A percentile compares a stretch with the other conserved stretches of the same genome.
Conservation (phyloP, 2,113 vertebrate genomes). For the Colaptes auratus region DNA sequence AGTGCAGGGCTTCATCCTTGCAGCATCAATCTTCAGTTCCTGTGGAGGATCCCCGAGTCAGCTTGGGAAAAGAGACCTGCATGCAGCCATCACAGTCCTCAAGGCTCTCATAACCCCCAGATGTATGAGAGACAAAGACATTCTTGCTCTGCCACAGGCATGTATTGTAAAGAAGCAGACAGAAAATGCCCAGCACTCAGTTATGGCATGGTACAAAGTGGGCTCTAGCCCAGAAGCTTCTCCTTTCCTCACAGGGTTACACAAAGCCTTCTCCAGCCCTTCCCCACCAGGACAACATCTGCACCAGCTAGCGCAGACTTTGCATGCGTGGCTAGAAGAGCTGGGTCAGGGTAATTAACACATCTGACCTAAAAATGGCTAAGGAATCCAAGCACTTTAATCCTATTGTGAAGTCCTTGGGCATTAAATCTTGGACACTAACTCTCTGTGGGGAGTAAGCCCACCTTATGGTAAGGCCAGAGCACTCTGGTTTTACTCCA, state of each 20-base stretch:
- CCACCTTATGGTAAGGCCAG: background rate
- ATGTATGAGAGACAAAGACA: accelerated
- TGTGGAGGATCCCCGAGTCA: accelerated
- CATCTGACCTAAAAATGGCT: background rate
- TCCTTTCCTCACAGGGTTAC: background rate
- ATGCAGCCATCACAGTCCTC: background rate
- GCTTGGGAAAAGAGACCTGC: background rate
- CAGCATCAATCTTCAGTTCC: background rate
- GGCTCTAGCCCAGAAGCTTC: background rate
- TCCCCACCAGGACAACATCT: accelerated
- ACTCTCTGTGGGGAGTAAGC: background rate
- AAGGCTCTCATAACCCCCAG: background rate
- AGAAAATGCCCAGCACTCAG: background rate
- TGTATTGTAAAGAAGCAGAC: background rate
- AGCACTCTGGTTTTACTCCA: background rate
- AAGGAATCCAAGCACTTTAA: background rate
- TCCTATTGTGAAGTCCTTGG: background rate
- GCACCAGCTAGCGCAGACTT: accelerated
- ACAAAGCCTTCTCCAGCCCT: background rate
- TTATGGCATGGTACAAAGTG: background rate
- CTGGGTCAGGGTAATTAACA: background rate
- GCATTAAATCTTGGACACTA: accelerated
- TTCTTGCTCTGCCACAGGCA: background rate
- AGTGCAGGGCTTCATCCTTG: background rate
- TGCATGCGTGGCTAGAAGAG: background rate